Percentiles rank a stretch among this genome's conserved stretches.
phyloP scores from a whole-genome alignment of 2,888 invertebrate species.

The Blastobasis adustella region DNA sequence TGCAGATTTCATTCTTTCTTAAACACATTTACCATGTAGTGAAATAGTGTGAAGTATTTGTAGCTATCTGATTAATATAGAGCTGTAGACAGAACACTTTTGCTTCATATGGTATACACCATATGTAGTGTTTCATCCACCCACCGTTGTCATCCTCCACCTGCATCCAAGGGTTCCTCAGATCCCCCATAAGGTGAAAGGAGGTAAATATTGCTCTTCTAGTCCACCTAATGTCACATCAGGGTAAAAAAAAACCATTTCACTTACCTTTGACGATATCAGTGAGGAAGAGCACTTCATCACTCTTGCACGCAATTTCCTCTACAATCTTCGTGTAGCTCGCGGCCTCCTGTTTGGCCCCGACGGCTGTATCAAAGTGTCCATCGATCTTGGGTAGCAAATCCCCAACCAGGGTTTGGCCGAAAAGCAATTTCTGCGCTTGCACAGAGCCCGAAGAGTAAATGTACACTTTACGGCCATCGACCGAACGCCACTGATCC shows the following conservation, averaged over 20 bases:
- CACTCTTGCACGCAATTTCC: constrained; percentile 77
- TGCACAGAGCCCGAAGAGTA: constrained; percentile 95
- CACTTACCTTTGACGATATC: constrained; percentile 85
- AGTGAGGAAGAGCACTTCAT: constrained; percentile 88
- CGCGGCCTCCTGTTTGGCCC: constrained; percentile 83
- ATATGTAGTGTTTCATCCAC: no score
- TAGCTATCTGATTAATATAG: no score
- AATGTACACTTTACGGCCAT: constrained; percentile 82
- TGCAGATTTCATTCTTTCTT: no score
- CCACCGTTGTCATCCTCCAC: no score
- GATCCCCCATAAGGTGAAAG: no score
- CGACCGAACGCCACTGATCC: constrained; percentile 80
- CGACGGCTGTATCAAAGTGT: constrained; percentile 91
- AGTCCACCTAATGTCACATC: no score
- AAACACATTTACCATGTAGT: no score
- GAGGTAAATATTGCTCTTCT: no score
- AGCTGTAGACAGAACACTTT: no score
- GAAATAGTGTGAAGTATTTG: no score
- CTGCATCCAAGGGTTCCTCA: no score
- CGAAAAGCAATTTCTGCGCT: constrained; percentile 92
- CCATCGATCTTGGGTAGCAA: constrained; percentile 81
- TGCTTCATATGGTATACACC: no score
- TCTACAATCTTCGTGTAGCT: constrained; percentile 88
- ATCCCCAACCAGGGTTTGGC: constrained; percentile 84
- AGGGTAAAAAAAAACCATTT: background rate